phyloP scores from a whole-genome alignment of 2,797 vertebrate species.

The Channallabes apus region DNA sequence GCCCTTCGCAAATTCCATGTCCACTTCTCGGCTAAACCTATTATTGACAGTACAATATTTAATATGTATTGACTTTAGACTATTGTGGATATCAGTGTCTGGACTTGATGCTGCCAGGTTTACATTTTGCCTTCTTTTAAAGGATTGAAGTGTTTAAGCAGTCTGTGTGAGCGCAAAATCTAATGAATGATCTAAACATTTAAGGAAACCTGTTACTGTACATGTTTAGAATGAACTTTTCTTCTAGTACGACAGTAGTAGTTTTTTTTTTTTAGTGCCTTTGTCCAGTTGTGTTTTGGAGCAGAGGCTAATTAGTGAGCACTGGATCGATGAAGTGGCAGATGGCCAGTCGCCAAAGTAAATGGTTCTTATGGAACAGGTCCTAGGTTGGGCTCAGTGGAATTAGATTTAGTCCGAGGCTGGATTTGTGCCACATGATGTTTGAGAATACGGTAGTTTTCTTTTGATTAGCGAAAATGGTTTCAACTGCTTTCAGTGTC shows the following conservation, averaged over 20 bases:
- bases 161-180: neutral
- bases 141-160: no score
- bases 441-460: neutral
- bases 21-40: neutral
- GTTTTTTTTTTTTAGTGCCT: neutral
- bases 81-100: neutral
- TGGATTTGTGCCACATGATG: neutral
- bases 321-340: slow-evolving; percentile 43
- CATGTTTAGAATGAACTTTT: neutral
- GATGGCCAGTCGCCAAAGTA: slow-evolving; percentile 42
- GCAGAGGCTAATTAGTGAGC: slow-evolving; percentile 24
- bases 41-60: neutral
- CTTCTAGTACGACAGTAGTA: neutral
- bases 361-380: slow-evolving; percentile 39
- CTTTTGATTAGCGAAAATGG: neutral
- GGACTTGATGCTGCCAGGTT: neutral
- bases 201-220: neutral
- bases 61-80: slow-evolving; percentile 12
- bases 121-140: neutral
- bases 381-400: slow-evolving; percentile 17
- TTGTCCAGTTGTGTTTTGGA: slow-evolving; percentile 36
- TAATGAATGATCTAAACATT: neutral
- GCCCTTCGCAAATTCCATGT: neutral
- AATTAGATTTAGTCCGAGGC: slow-evolving; percentile 19
- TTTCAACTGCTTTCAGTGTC: neutral